A percentile compares a stretch with the other conserved stretches of the same genome.
Conservation (phyloP, 2,888 invertebrate species). For the Trissolcus brochymenae region DNA sequence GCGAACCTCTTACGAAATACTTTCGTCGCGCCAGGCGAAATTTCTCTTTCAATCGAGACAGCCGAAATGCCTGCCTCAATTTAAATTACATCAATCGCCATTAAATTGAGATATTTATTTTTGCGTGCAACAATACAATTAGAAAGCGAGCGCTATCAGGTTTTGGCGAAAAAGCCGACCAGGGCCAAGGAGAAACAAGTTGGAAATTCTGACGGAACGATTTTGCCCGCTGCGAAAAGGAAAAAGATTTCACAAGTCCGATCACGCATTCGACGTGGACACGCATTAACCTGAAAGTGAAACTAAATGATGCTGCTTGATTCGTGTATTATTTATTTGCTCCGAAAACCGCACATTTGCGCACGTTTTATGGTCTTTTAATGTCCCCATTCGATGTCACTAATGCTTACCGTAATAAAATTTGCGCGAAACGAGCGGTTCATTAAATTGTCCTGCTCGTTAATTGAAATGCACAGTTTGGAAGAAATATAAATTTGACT, state of each 20-base stretch:
- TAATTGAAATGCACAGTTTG: neutral
- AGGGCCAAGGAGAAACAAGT: constrained; percentile 39
- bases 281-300: constrained; percentile 57
- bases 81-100: constrained; percentile 32
- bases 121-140: constrained; percentile 35
- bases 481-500: neutral
- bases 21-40: constrained; percentile 12
- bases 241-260: constrained; percentile 40
- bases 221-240: constrained; percentile 23
- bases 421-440: neutral
- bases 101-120: constrained; percentile 36
- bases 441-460: neutral
- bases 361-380: neutral
- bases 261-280: constrained; percentile 54
- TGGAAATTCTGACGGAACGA: constrained; percentile 33
- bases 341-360: neutral
- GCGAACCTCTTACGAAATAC: constrained; percentile 19
- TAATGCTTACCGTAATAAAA: neutral
- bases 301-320: constrained; percentile 33
- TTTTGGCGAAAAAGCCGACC: constrained; percentile 43
- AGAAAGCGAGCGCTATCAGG: constrained; percentile 36
- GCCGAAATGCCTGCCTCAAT: constrained; percentile 39
- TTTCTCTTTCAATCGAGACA: constrained; percentile 35
- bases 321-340: constrained; percentile 39
- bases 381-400: neutral